Base-by-base conservation (phyloP, 2,888 invertebrate species). In the Drosophila phalerata region DNA sequence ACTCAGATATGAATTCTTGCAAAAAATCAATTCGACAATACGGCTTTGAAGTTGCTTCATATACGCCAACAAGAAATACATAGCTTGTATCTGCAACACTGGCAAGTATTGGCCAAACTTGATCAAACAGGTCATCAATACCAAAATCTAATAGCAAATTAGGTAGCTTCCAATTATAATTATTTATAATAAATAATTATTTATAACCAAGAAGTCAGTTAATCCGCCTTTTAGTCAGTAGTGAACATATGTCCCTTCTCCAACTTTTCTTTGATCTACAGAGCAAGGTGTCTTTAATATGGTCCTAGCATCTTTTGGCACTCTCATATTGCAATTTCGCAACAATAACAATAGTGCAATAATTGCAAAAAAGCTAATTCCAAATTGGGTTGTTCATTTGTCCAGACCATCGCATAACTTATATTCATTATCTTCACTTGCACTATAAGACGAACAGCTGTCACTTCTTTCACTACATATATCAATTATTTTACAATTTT, bases 301-400 rank as follows among this genome's bases (percentile, higher is more conserved):
- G 10, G 65, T 66, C n/a, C 65, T 53, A n/a, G 48, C 58, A n/a
- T 60, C 65, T 60, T 66, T 66, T 47, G 52, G 52, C 5, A 53
- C 48, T 40, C 13, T 19, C 11, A 57, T 52, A 51, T 38, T 42
- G 22, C 34, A 52, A 8, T 65, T 47, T n/a, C 45, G 45, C 30
- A 57, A 52, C 22, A 63, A 25, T 32, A 15, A 40, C 11, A 55
- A 40, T 11, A 55, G 17, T 32, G 56, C 49, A 57, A 57, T 64
- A 37, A 65, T 17, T 30, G 57, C 56, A 51, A 32, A 34, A 43
- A 64, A 45, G 43, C 64, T 64, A 0, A 64, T 32, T 43, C 37
- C 34, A 37, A 64, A 64, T 43, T 56, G 49, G 11, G n/a, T n/a
- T n/a, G n/a, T n/a, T n/a, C n/a, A n/a, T n/a, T n/a, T n/a, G n/a